Evolutionary conservation across 2,113 vertebrate genomes (phyloP).

Genomic region (Aegotheles bennettii): DNA sequence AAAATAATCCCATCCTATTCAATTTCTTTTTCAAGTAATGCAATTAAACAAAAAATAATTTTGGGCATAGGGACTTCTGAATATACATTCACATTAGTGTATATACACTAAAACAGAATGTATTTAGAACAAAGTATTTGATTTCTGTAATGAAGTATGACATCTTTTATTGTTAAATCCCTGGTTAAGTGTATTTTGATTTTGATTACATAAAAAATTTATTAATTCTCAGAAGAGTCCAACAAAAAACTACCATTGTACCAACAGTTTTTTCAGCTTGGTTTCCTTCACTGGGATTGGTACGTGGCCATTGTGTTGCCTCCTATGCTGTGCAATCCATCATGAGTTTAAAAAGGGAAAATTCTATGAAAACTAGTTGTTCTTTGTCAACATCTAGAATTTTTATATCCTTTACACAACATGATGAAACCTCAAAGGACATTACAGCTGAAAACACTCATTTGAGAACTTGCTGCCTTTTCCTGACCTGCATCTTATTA

Average conservation of each 20-base stretch:
- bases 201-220: not conserved
- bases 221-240: not conserved
- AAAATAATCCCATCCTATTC: not conserved
- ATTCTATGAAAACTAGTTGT: not conserved
- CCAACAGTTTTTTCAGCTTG: not conserved
- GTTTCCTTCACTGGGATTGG: not conserved
- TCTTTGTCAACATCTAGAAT: not conserved
- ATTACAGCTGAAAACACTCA: not conserved
- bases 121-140: not conserved
- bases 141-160: not conserved
- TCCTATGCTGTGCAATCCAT: not conserved
- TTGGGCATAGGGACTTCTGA: not conserved
- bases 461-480: fast-evolving
- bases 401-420: not conserved
- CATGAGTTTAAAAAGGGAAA: not conserved
- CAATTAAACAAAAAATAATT: not conserved
- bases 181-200: not conserved
- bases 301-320: fast-evolving
- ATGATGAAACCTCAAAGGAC: not conserved
- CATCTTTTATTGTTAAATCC: not conserved
- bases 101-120: not conserved
- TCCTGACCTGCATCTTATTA: not conserved
- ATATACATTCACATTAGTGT: not conserved
- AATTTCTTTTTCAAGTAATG: not conserved
- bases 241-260: not conserved